A percentile compares a stretch with the other conserved stretches of the same genome.
Conservation (phyloP, 2,888 invertebrate species). For the Rotaria sp. region DNA sequence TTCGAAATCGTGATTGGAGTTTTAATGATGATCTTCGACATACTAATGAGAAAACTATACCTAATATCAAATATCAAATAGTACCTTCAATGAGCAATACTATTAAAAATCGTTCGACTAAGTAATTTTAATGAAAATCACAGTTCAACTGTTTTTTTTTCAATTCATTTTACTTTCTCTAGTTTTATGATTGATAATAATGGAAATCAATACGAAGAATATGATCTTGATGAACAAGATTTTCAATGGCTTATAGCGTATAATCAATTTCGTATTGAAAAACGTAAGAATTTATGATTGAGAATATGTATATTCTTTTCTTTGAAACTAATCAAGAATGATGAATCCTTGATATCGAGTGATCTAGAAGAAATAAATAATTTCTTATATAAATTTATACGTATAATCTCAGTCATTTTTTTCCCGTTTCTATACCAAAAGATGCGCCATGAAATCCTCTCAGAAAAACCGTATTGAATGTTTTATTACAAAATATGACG, state of each 20-base stretch:
- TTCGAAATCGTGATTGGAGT: conserved; percentile 4
- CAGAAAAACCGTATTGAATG: no score
- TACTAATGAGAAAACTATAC: neutral
- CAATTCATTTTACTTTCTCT: neutral
- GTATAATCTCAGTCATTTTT: no score
- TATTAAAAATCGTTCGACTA: neutral
- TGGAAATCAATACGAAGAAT: neutral
- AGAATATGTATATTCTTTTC: no score
- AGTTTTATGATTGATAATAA: neutral
- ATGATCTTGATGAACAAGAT: conserved; percentile 25
- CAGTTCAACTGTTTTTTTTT: neutral
- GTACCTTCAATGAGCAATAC: neutral
- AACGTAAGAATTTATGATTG: neutral
- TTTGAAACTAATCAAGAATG: no score
- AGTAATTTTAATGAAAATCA: neutral
- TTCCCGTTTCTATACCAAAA: no score
- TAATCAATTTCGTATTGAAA: conserved; percentile 14
- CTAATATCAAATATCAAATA: neutral
- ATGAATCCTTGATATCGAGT: no score
- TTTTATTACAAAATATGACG: no score
- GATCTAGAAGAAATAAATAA: no score
- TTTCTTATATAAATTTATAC: no score
- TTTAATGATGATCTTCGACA: neutral
- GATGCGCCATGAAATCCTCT: no score
- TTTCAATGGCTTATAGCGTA: neutral